A percentile compares a stretch with the other conserved stretches of the same genome.
These are phyloP conservation scores for Pristionchus exspectatus DNA, from an alignment of 2,888 invertebrate species.

Conservation along the genomic window DNA sequence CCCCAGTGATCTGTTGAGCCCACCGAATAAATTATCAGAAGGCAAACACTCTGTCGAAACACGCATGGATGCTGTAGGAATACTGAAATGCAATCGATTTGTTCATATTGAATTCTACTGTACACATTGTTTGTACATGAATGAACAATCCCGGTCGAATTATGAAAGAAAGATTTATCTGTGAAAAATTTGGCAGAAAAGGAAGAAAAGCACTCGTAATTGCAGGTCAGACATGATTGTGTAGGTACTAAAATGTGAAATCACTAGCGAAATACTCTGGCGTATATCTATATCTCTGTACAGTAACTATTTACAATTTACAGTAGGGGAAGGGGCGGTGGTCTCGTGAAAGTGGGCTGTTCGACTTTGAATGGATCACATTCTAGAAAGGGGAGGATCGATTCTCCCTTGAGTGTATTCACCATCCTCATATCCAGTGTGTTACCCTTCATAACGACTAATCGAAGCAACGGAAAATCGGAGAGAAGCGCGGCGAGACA, in stretches of 20 bases:
- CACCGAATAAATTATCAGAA: not conserved
- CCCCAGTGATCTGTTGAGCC: not conserved
- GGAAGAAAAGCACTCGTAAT: constrained; percentile 1
- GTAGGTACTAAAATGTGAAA: not conserved
- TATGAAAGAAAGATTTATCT: not conserved
- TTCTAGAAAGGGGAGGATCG: constrained; percentile 14
- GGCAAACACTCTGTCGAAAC: not conserved
- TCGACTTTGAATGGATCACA: not conserved
- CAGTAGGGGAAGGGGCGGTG: constrained; percentile 24
- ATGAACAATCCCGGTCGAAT: not conserved
- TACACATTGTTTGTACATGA: not conserved
- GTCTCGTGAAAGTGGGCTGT: not conserved
- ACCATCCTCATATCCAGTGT: not conserved
- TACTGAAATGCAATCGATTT: too few species aligned
- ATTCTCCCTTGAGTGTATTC: not conserved
- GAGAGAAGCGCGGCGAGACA: not conserved
- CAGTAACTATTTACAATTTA: constrained; percentile 38
- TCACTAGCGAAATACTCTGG: constrained; percentile 11
- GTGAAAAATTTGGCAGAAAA: constrained; percentile 11
- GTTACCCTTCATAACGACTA: not conserved
- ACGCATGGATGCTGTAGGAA: too few species aligned
- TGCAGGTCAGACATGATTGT: constrained; percentile 28
- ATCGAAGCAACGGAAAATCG: constrained; percentile 38
- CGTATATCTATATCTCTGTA: not conserved
- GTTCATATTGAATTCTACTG: not conserved